Evolutionary conservation across 1,140 invertebrate genomes (phyloP), one percentile per base, ranked within the genome.

Genomic region (Tachypleus tridentatus): DNA sequence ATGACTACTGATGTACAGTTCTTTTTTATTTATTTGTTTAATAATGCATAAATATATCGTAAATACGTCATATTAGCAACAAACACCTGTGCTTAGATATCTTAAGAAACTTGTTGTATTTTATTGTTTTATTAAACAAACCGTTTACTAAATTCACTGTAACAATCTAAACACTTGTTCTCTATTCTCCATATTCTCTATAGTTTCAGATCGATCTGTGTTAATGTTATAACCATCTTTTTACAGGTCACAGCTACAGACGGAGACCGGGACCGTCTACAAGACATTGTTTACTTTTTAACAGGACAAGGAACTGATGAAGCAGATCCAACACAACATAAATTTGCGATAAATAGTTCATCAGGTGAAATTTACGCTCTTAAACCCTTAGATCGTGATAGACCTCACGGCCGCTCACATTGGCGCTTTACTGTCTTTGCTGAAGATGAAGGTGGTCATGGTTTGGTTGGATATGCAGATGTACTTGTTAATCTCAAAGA

Each of bases 351-450:
- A 70, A 96, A 98, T 79, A 82, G 88, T 66, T 91, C 91, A 4
- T 92, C 88, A 4, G 93, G 93, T 58, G 91, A 93, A 77, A 95
- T 97, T 76, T 94, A 88, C 60, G 72, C 73, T 1, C 66, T 81
- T 8, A 81, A 94, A 87, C 89, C 91, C 10, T 78, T 99, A 74
- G 96, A 99, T 79, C 83, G 96, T 70, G 97, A 99, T 84, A 89
- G 94, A 74, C 95, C 96, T 0, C 91, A 91, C 74, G 96, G 96
- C 11, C 80, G 94, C 61, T 92, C 95, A 3, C 91, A 94, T 73
- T 98, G 95, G 93, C 85, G 95, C 71, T 98, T 99, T 77, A 98
- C 95, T 4, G 94, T 98, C 4, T 95, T 96, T 74, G 95, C 94
- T 59, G 91, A 95, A 78, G 95, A 98, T 75, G 94, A 97, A 80